Evolutionary conservation across 53 echinoderm and acorn worm species (phyloP).

Genomic region (Antedon mediterranea): DNA sequence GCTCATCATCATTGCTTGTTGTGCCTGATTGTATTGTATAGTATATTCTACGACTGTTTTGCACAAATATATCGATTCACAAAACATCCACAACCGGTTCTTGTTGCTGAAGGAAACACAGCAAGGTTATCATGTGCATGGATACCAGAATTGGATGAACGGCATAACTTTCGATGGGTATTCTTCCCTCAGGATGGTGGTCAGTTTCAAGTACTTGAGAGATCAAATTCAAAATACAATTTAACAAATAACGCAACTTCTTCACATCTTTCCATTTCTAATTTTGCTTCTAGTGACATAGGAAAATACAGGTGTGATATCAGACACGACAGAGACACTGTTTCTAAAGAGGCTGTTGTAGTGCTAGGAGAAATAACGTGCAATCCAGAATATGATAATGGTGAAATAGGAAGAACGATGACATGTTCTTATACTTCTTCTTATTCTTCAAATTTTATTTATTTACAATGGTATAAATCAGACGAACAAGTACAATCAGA

Average conservation of each 20-base stretch:
- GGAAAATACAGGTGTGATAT: background rate
- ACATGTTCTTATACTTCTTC: background rate
- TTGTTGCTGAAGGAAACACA: background rate
- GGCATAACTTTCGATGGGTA: background rate
- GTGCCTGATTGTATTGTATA: background rate
- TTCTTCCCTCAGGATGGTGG: background rate
- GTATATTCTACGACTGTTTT: background rate
- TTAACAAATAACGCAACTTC: background rate
- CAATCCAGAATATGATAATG: background rate
- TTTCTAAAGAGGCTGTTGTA: background rate
- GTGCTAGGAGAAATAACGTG: background rate
- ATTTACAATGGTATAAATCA: background rate
- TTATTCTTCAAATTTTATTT: too few species aligned
- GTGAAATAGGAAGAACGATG: background rate
- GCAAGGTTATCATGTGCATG: background rate
- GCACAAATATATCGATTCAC: background rate
- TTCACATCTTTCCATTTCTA: background rate
- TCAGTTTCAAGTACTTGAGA: background rate
- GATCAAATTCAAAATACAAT: background rate
- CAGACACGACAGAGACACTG: background rate
- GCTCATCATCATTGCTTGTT: too few species aligned
- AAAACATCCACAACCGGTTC: background rate
- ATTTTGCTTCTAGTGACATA: background rate
- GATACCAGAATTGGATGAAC: background rate
- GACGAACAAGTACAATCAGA: background rate